These are phyloP conservation scores for Echeneis naucrates DNA, from an alignment of 2,797 vertebrate genomes.

Conservation along the genomic window DNA sequence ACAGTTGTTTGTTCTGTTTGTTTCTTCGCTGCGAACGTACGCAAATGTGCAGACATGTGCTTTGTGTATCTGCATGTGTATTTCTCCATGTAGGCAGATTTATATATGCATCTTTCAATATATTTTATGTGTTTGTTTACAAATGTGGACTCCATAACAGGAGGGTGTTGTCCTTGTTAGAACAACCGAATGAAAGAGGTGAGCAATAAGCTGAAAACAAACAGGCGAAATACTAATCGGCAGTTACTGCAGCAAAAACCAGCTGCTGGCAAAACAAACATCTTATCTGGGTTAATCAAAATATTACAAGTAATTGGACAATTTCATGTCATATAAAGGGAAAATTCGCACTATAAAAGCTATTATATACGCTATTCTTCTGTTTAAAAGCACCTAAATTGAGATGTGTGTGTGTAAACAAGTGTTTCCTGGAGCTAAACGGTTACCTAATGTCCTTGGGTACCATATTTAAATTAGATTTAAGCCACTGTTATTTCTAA, in stretches of 20 bases:
- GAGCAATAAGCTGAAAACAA: constrained; percentile 59
- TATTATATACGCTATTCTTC: neutral
- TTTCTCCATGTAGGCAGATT: neutral
- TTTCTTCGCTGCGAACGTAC: neutral
- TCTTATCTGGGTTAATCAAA: constrained; percentile 55
- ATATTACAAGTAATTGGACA: constrained; percentile 38
- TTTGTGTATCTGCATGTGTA: neutral
- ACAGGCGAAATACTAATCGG: constrained; percentile 57
- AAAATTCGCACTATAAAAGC: constrained; percentile 5
- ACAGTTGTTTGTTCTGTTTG: neutral
- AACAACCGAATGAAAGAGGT: constrained; percentile 60
- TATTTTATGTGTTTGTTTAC: constrained; percentile 27
- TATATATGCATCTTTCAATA: neutral
- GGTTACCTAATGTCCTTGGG: neutral
- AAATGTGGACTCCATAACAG: constrained; percentile 29
- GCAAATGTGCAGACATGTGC: neutral
- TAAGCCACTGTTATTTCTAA: constrained; percentile 14
- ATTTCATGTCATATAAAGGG: constrained; percentile 24
- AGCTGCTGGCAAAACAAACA: constrained; percentile 55
- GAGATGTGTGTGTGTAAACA: constrained; percentile 6
- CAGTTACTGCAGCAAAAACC: constrained; percentile 27
- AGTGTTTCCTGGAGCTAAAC: neutral
- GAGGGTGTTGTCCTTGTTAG: constrained; percentile 51
- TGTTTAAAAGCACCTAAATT: neutral
- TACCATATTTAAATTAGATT: constrained; percentile 18